Evolutionary conservation across 2,888 invertebrate species (phyloP).

Genomic region (Amorpha juglandis): DNA sequence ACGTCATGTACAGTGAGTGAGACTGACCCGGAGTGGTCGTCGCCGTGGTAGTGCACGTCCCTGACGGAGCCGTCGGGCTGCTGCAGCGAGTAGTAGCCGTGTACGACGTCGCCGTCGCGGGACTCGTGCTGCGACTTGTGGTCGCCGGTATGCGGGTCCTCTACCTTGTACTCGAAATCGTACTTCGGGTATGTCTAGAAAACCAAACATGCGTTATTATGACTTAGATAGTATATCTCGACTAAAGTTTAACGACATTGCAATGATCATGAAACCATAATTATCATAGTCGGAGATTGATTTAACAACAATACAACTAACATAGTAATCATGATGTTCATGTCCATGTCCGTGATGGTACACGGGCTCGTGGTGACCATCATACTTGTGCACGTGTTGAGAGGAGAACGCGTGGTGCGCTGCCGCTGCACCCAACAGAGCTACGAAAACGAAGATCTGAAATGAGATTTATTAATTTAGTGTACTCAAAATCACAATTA

Average conservation of each 20-base stretch:
- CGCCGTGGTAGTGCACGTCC: constrained; percentile 50
- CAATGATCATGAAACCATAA: too few species aligned
- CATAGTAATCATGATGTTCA: constrained; percentile 52
- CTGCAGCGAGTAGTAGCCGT: constrained; percentile 82
- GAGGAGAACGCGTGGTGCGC: too few species aligned
- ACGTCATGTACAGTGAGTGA: background rate
- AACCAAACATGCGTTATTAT: background rate
- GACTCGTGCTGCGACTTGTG: constrained; percentile 70
- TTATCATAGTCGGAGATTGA: too few species aligned
- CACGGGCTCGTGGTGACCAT: too few species aligned
- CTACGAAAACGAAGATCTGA: too few species aligned
- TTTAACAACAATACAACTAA: background rate
- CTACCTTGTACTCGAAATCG: constrained; percentile 69
- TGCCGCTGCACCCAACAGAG: too few species aligned
- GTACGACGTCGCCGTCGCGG: constrained; percentile 81
- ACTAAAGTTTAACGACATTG: too few species aligned
- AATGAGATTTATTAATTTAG: background rate
- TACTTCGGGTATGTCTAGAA: constrained; percentile 38
- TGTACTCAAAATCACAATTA: too few species aligned
- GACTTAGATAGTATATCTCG: too few species aligned
- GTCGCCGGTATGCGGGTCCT: constrained; percentile 73
- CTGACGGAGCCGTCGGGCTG: constrained; percentile 75
- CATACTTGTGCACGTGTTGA: too few species aligned
- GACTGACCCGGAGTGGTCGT: constrained; percentile 54
- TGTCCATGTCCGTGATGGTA: too few species aligned